Percentiles rank a stretch among this genome's conserved stretches.
Evolutionary conservation across 1,140 invertebrate species (phyloP).

Genomic region (Scaptomyza montana): DNA sequence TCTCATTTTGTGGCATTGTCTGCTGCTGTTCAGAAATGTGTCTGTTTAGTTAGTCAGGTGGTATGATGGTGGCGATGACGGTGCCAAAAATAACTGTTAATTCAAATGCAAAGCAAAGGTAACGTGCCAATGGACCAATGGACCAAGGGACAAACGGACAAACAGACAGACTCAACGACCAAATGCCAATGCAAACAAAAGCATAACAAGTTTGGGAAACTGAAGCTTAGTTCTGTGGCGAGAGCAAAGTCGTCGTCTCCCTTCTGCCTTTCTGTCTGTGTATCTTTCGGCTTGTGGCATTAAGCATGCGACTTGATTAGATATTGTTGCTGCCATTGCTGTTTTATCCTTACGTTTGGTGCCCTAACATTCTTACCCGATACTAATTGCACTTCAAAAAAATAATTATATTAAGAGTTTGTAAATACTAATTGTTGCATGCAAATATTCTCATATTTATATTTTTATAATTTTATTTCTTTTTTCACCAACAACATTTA

Average conservation of each 20-base stretch:
- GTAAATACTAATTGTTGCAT: no score
- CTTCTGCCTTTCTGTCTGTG: not conserved
- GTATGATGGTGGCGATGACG: conserved; percentile 11
- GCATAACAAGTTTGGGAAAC: conserved; percentile 6
- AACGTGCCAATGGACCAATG: conserved; percentile 71
- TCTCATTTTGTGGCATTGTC: conserved; percentile 32
- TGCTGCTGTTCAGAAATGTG: conserved; percentile 21
- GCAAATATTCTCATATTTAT: no score
- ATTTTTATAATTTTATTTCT: no score
- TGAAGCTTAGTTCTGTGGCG: not conserved
- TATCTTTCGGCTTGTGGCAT: conserved; percentile 15
- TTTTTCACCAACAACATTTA: no score
- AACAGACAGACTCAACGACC: conserved; percentile 22
- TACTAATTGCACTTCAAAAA: not conserved
- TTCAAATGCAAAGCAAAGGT: conserved; percentile 71
- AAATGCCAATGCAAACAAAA: conserved; percentile 77
- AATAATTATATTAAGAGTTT: not conserved
- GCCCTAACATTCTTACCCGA: conserved; percentile 7
- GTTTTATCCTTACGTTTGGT: not conserved
- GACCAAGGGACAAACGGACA: conserved; percentile 8
- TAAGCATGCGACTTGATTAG: conserved; percentile 70
- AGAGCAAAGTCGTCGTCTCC: no score
- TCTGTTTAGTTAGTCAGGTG: conserved; percentile 32
- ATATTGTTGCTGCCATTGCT: conserved; percentile 60
- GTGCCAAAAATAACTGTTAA: conserved; percentile 80